These are phyloP conservation scores for Geotrypetes seraphini DNA, from an alignment of 2,797 vertebrate genomes.

Conservation along the genomic window DNA sequence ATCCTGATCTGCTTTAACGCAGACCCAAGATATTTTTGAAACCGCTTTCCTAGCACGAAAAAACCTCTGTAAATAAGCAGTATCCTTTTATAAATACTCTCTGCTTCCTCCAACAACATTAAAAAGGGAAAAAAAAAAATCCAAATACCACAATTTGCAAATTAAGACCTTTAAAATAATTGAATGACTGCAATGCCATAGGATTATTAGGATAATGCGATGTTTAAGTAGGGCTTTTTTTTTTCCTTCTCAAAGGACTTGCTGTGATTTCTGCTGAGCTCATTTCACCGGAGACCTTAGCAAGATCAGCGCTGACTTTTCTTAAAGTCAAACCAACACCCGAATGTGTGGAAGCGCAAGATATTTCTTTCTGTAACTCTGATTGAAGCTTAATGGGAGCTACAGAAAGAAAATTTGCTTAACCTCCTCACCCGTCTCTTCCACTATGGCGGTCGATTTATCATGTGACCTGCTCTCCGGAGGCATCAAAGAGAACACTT, in stretches of 20 bases:
- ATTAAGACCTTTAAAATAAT: constrained; percentile 54
- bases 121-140: constrained; percentile 44
- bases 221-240: constrained; percentile 44
- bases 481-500: constrained; percentile 39
- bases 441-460: constrained; percentile 34
- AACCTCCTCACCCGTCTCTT: constrained; percentile 53
- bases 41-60: neutral
- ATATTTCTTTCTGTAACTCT: constrained; percentile 53
- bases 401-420: constrained; percentile 55
- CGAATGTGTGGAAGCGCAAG: constrained; percentile 44
- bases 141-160: constrained; percentile 51
- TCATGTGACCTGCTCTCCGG: constrained; percentile 39
- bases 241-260: constrained; percentile 44
- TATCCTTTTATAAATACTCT: constrained; percentile 18
- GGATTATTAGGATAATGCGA: constrained; percentile 47
- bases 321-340: constrained; percentile 55
- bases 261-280: constrained; percentile 50
- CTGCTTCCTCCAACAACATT: constrained; percentile 31
- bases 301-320: constrained; percentile 55
- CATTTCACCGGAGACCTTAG: constrained; percentile 46
- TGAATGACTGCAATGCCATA: constrained; percentile 32
- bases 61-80: constrained; percentile 12
- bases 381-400: constrained; percentile 57
- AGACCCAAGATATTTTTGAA: too few relatives aligned
- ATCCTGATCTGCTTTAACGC: too few relatives aligned